Evolutionary conservation across 2,888 invertebrate genomes (phyloP), one percentile per base, ranked within the genome.

Genomic region (Pollenia amentaria): DNA sequence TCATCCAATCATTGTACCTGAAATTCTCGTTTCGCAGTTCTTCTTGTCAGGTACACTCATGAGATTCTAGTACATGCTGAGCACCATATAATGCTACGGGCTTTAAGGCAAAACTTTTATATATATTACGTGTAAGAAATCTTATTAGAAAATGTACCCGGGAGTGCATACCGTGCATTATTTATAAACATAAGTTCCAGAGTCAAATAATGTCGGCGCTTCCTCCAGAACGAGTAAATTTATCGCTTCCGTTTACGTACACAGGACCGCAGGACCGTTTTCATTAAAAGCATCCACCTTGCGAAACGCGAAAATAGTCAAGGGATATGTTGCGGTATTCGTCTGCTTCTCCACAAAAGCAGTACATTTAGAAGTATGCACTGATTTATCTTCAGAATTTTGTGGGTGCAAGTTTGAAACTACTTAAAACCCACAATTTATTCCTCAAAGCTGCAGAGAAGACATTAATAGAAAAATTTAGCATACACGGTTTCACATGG

Each of bases 241-340:
- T 82, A 40, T 76, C 80, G 4, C 44, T 79, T 14, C 82, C 87
- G 1, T 84, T 86, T 21, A 67, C 87, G 0, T 57, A 64, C 38
- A 82, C 77, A 6, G 73, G 81, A 51, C 86, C 40, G 85, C 82
- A 9, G 85, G 88, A 6, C 87, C 84, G 1, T 88, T 88, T 38
- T 51, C 60, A 9, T 67, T 87, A 1, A 88, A 88, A 64, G 1
- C 21, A 1, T 80, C 67, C 0, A 12, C n/a, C 8, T 21, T 76
- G 1, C 57, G 79, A 48, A 72, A 70, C n/a, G 79, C 82, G 14
- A 77, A 73, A 53, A 10, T 78, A 0, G 9, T 72, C 3, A 88
- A 87, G 53, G 80, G 75, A 0, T 88, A 87, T 62, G 76, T 77
- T 3, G 64, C 77, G 9, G 62, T 88, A 0, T 86, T 88, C 40